phyloP scores from a whole-genome alignment of 1,140 invertebrate genomes.

The Papilio dardanus region DNA sequence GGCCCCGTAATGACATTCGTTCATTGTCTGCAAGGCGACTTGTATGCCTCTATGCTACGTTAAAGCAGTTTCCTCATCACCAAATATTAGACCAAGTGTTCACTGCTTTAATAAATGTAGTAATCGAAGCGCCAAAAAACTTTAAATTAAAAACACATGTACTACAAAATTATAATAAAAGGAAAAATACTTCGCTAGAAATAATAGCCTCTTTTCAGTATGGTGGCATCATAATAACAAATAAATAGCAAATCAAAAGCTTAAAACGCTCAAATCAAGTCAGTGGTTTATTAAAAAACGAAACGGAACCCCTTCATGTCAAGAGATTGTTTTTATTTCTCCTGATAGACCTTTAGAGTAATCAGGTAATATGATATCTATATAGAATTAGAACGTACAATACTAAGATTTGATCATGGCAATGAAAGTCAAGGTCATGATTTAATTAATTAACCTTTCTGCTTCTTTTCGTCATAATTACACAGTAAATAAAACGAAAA shows the following conservation, averaged over 20 bases:
- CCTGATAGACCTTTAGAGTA: neutral
- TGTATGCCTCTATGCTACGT: slow-evolving; percentile 18
- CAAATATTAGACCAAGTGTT: neutral
- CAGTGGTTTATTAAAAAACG: neutral
- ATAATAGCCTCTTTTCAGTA: too few species aligned
- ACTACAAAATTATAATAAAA: neutral
- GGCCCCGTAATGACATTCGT: slow-evolving; percentile 63
- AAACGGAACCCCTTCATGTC: neutral
- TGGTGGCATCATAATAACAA: too few species aligned
- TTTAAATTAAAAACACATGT: neutral
- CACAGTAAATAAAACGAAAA: neutral
- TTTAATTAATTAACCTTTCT: neutral
- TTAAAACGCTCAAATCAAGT: neutral
- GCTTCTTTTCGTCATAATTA: neutral
- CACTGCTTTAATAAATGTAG: neutral
- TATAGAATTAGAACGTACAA: neutral
- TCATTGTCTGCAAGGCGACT: slow-evolving; percentile 50
- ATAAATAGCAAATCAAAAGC: too few species aligned
- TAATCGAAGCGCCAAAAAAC: neutral
- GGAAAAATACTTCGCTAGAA: neutral
- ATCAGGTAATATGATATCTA: neutral
- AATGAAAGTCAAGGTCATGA: neutral
- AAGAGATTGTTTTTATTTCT: neutral
- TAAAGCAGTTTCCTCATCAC: slow-evolving; percentile 9
- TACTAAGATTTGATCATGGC: too few species aligned